Evolutionary conservation across 2,797 vertebrate species (phyloP).

Genomic region (Chiroxiphia lanceolata): DNA sequence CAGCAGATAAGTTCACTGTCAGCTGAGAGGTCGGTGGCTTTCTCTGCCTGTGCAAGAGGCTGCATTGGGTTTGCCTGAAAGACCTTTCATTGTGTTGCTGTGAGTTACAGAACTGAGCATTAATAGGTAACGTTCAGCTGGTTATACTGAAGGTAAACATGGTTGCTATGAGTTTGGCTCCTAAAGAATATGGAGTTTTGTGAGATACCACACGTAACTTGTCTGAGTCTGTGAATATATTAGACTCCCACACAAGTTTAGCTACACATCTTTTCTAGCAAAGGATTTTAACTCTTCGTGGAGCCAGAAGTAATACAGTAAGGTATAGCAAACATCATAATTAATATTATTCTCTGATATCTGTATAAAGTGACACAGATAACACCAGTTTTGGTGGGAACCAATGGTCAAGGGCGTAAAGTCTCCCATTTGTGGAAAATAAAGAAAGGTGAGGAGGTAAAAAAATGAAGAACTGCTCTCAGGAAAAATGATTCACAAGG

Average conservation of each 20-base stretch:
- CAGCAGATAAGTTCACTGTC: rapidly evolving
- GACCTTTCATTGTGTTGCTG: rapidly evolving
- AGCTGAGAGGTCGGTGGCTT: background rate
- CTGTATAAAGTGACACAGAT: background rate
- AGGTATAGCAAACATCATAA: background rate
- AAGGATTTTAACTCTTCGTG: background rate
- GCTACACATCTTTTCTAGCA: background rate
- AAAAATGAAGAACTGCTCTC: background rate
- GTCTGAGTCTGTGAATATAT: background rate
- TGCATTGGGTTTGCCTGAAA: background rate
- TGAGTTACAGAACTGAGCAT: background rate
- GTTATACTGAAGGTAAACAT: background rate
- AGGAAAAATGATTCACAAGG: background rate
- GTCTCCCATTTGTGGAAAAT: background rate
- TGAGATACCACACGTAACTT: background rate
- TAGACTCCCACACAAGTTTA: background rate
- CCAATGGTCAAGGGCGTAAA: background rate
- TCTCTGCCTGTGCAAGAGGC: background rate
- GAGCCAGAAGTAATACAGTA: background rate
- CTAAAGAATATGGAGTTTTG: background rate
- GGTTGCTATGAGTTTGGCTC: background rate
- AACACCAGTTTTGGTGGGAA: background rate
- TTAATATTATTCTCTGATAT: background rate
- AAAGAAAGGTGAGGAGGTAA: background rate
- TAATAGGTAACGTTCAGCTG: background rate